Evolutionary conservation across 1,140 invertebrate species (phyloP), one percentile per base, ranked within the genome.

Genomic region (Teleopsis dalmanni): DNA sequence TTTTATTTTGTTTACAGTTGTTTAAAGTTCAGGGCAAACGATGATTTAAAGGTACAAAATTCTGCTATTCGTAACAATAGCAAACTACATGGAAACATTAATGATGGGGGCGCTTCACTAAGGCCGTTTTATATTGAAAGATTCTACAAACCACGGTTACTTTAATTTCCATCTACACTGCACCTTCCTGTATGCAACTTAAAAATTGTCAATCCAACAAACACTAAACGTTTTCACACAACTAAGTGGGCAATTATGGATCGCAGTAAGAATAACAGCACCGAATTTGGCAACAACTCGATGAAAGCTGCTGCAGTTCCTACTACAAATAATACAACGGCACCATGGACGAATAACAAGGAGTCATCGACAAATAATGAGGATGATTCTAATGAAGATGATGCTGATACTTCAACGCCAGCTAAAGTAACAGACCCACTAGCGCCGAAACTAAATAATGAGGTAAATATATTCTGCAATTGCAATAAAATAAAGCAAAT

Each of bases 391-490:
- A 48, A 48, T 27, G 64, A 67, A 33, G 64, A 68, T 40, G 65
- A 68, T 19, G 60, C 54, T 36, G 64, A 68, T 38, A 59, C 35
- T 47, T 55, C 57, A 22, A 62, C 64, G 42, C 65, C 64, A 5
- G 64, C 65, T 34, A 68, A 68, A 35, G 64, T 61, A 22, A 68
- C 65, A 21, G 65, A 68, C 65, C 65, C 65, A 3, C 44, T 68
- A 33, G 65, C 65, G 5, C 65, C 65, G 7, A 60, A 59, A 29
- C 40, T 61, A 2, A 68, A 60, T 46, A 67, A 68, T 40, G 65
- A 68, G 60, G 65, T 55, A 51, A 58, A 47, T 45, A 26, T n/a
- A n/a, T n/a, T n/a, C n/a, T n/a, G n/a, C n/a, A n/a, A n/a, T n/a
- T n/a, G n/a, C n/a, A n/a, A n/a, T n/a, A n/a, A n/a, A n/a, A n/a